phyloP scores from a whole-genome alignment of 2,113 vertebrate species.

The Peromyscus polionotus region DNA sequence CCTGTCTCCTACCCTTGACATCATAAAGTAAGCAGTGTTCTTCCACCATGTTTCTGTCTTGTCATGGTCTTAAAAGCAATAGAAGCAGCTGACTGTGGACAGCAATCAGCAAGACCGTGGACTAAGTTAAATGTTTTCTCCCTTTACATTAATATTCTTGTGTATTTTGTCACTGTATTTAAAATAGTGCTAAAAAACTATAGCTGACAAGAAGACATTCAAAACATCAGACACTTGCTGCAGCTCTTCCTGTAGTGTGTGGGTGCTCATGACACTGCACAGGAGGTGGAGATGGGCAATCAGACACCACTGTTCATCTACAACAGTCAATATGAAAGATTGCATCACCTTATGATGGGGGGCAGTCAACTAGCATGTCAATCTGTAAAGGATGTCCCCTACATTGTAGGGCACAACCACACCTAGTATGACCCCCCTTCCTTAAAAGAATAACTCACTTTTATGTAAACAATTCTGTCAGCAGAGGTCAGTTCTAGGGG shows the following conservation, averaged over 20 bases:
- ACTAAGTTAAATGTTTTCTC: neutral
- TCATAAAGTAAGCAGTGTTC: neutral
- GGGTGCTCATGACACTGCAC: rapidly evolving
- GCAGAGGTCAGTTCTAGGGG: neutral
- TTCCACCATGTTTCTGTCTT: neutral
- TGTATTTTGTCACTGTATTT: neutral
- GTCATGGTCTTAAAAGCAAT: neutral
- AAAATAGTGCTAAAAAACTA: neutral
- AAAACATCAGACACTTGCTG: neutral
- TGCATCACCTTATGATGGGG: neutral
- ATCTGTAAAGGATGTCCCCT: neutral
- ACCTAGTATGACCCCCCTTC: neutral
- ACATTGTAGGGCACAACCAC: neutral
- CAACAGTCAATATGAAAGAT: neutral
- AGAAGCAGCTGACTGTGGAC: neutral
- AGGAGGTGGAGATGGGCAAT: neutral
- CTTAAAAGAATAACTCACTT: neutral
- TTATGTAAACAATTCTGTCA: neutral
- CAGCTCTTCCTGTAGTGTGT: neutral
- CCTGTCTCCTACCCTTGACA: neutral
- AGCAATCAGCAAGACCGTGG: neutral
- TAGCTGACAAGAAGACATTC: neutral
- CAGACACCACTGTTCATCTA: neutral
- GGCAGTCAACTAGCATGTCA: neutral
- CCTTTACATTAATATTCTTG: neutral